Conservation (phyloP, 2,113 vertebrate genomes). For the Cryptomyrus ogoouensis region DNA sequence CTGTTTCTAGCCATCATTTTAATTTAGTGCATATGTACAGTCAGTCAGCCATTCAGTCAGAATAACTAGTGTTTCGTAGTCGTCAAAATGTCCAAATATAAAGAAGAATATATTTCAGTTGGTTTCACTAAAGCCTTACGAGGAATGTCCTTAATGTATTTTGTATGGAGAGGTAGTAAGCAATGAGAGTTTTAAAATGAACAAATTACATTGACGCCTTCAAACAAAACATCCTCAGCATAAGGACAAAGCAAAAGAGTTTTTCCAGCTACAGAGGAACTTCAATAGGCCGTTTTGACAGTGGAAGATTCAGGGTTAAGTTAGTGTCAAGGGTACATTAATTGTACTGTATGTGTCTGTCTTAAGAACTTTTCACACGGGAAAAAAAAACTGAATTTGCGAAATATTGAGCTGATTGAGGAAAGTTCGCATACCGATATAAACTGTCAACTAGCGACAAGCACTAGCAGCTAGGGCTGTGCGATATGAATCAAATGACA, state of each 20-base stretch:
- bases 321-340: neutral
- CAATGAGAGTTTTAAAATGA: neutral
- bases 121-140: neutral
- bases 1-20: neutral
- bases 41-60: neutral
- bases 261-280: neutral
- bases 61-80: neutral
- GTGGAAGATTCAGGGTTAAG: neutral
- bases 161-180: neutral
- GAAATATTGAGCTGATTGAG: neutral
- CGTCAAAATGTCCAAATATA: neutral
- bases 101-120: neutral
- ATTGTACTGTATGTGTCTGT: neutral
- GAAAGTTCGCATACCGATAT: no score
- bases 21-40: neutral
- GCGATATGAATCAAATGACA: no score
- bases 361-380: neutral
- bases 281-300: neutral
- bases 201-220: neutral
- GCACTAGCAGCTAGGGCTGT: neutral
- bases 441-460: neutral
- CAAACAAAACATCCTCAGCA: neutral
- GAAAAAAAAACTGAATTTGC: neutral
- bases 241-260: neutral
- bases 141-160: neutral